Evolutionary conservation across 2,888 invertebrate species (phyloP).

Genomic region (Tethea ocularis): DNA sequence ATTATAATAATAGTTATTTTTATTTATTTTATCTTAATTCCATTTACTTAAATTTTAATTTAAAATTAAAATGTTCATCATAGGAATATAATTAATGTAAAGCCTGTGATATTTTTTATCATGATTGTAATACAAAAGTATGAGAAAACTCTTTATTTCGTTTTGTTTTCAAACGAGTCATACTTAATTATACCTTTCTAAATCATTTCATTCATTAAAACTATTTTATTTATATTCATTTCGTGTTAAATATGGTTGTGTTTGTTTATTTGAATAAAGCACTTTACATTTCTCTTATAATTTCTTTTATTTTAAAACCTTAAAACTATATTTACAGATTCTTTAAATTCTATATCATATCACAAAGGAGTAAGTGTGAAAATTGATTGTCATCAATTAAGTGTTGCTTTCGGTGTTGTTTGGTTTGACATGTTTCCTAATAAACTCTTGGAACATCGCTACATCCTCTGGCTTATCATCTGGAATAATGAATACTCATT

Average conservation of each 20-base stretch:
- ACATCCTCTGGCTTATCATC: constrained; percentile 75
- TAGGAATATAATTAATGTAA: neutral
- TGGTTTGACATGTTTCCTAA: constrained; percentile 72
- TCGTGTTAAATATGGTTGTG: neutral
- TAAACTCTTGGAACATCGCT: constrained; percentile 70
- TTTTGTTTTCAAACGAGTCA: neutral
- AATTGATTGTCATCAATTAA: constrained; percentile 25
- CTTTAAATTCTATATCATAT: constrained; percentile 6
- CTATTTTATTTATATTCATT: neutral
- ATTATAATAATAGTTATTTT: too few species aligned
- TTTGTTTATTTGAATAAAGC: neutral
- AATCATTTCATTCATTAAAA: neutral
- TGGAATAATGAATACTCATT: constrained; percentile 37
- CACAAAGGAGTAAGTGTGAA: constrained; percentile 1
- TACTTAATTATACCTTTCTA: neutral
- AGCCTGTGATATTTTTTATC: constrained; percentile 4
- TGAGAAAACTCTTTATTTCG: neutral
- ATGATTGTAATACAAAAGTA: neutral
- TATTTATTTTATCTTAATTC: neutral
- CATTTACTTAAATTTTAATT: neutral
- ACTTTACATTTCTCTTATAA: neutral
- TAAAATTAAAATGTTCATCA: neutral
- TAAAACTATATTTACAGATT: constrained; percentile 5
- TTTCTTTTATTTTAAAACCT: neutral
- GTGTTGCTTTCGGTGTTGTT: constrained; percentile 50